phyloP scores from a whole-genome alignment of 2,888 invertebrate species.

The Dasypolia templi region DNA sequence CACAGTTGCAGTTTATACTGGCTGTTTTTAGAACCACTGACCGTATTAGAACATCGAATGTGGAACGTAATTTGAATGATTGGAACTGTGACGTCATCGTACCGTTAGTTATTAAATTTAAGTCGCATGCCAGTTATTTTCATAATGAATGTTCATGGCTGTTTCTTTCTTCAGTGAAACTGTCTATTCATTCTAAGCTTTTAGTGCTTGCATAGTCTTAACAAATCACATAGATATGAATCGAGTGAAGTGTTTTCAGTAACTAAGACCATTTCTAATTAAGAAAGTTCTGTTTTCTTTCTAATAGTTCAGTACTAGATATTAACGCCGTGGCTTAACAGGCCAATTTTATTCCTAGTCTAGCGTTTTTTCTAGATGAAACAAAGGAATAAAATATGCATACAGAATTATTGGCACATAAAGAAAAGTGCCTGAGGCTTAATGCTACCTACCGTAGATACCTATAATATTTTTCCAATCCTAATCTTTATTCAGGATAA shows the following conservation, averaged over 20 bases:
- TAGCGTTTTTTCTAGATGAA: too few species aligned
- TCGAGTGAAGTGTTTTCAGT: neutral
- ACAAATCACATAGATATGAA: neutral
- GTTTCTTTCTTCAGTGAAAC: too few species aligned
- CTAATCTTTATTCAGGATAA: too few species aligned
- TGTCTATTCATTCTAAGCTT: neutral
- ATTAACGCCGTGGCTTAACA: too few species aligned
- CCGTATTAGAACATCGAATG: conserved; percentile 47
- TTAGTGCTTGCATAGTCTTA: neutral
- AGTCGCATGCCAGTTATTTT: conserved; percentile 8
- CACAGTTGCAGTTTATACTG: conserved; percentile 60
- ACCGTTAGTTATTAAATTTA: conserved; percentile 18
- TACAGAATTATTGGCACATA: too few species aligned
- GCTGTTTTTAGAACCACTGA: conserved; percentile 50
- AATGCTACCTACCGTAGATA: too few species aligned
- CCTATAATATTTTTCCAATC: too few species aligned
- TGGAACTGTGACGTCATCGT: neutral
- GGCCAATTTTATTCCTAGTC: too few species aligned
- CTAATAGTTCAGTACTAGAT: too few species aligned
- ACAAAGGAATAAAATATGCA: too few species aligned
- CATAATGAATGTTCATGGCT: neutral
- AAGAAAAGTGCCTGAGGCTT: too few species aligned
- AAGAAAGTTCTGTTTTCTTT: too few species aligned
- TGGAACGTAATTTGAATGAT: conserved; percentile 39
- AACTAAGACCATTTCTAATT: neutral